A percentile compares a stretch with the other conserved stretches of the same genome.
These are phyloP conservation scores for Rousettus madagascariensis DNA, from an alignment of 2,797 vertebrate species.

Conservation along the genomic window DNA sequence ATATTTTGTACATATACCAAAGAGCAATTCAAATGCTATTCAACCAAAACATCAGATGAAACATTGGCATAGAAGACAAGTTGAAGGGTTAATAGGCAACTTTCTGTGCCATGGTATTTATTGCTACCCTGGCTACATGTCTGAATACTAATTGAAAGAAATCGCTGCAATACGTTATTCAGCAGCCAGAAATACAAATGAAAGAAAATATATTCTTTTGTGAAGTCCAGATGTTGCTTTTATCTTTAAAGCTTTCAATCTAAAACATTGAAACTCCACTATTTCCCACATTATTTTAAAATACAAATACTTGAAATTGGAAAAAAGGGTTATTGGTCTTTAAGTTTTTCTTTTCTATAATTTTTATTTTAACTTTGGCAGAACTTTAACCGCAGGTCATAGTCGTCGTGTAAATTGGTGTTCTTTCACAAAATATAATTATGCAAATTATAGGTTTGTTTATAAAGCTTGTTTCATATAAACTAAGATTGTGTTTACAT, in stretches of 20 bases:
- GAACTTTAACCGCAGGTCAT: conserved; percentile 52
- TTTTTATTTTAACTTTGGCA: conserved; percentile 62
- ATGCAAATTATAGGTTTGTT: conserved; percentile 66
- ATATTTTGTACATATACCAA: neutral
- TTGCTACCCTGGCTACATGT: conserved; percentile 25
- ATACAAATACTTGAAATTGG: conserved; percentile 43
- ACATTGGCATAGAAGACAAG: neutral
- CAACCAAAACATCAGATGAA: neutral
- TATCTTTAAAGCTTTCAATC: conserved; percentile 51
- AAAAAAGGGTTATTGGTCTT: neutral
- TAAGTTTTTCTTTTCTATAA: conserved; percentile 46
- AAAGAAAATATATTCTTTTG: conserved; percentile 62
- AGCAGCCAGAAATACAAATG: conserved; percentile 49
- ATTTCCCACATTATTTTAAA: conserved; percentile 44
- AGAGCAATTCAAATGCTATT: neutral
- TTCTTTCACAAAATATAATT: conserved; percentile 54
- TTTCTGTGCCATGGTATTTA: conserved; percentile 24
- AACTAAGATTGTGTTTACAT: conserved; percentile 56
- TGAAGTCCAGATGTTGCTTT: conserved; percentile 63
- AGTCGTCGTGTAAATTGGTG: conserved; percentile 60
- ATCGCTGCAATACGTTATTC: conserved; percentile 38
- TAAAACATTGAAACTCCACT: neutral
- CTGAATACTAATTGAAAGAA: conserved; percentile 54
- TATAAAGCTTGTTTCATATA: conserved; percentile 64
- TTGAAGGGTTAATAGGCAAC: conserved; percentile 60